These are phyloP conservation scores for Pseudonaja textilis DNA, from an alignment of 2,113 vertebrate species.

Conservation along the genomic window DNA sequence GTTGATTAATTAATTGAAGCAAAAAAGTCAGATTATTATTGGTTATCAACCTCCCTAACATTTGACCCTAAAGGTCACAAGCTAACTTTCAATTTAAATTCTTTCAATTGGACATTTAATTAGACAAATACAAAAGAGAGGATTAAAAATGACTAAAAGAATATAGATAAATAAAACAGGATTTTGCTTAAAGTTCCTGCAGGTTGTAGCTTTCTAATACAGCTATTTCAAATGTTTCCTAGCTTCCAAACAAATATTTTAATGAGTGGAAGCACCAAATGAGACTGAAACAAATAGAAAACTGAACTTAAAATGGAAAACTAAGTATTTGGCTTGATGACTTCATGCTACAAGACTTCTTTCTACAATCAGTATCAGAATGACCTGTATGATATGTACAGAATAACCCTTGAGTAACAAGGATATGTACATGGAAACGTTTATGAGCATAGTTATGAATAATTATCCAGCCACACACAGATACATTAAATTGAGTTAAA, in stretches of 20 bases:
- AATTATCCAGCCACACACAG: no score
- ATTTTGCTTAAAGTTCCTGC: background rate
- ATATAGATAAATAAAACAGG: background rate
- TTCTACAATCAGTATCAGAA: background rate
- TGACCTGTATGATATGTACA: background rate
- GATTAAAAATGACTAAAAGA: background rate
- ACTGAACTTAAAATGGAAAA: background rate
- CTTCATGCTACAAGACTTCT: background rate
- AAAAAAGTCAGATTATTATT: background rate
- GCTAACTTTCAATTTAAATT: background rate
- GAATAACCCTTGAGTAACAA: no score
- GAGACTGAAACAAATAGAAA: background rate
- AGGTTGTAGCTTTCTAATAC: background rate
- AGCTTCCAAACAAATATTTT: background rate
- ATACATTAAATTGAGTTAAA: no score
- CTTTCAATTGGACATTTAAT: background rate
- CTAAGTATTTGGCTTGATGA: background rate
- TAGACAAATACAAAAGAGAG: background rate
- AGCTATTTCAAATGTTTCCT: background rate
- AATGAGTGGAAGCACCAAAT: background rate
- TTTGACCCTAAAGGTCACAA: background rate
- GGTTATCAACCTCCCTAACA: slow-evolving; percentile 22
- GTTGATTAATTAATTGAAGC: slow-evolving; percentile 18
- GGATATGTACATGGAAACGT: no score
- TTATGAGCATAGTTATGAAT: no score